phyloP scores from a whole-genome alignment of 2,888 invertebrate species.

The Drosophila infuscata region DNA sequence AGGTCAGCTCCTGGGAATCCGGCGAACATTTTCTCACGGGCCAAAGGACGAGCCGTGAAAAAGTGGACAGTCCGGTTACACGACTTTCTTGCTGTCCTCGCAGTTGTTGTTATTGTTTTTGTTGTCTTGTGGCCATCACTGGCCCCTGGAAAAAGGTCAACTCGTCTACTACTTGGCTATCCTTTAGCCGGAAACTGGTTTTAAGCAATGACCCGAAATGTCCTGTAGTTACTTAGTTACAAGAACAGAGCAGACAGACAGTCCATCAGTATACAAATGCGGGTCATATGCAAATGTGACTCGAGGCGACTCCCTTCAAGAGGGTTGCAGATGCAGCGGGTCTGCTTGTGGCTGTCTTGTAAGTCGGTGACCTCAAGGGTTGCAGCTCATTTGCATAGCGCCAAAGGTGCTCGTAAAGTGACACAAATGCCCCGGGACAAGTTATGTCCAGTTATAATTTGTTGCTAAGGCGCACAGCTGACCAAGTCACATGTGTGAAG shows the following conservation, averaged over 20 bases:
- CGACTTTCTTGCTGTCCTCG: constrained; percentile 38
- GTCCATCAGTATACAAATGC: constrained; percentile 60
- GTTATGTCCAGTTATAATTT: constrained; percentile 67
- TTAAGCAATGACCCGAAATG: constrained; percentile 66
- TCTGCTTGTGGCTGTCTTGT: constrained; percentile 51
- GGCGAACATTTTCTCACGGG: constrained; percentile 75
- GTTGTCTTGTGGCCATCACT: constrained; percentile 17
- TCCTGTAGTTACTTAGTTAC: constrained; percentile 71
- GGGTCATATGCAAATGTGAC: constrained; percentile 73
- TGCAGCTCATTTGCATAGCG: constrained; percentile 71
- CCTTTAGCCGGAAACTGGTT: constrained; percentile 66
- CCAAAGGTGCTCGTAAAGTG: constrained; percentile 33
- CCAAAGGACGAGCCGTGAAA: constrained; percentile 17
- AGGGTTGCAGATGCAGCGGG: constrained; percentile 62
- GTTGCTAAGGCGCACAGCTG: constrained; percentile 39
- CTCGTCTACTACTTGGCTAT: constrained; percentile 29
- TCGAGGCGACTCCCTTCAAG: constrained; percentile 14
- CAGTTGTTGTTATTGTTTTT: constrained; percentile 1
- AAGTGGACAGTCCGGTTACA: constrained; percentile 83
- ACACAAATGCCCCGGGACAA: constrained; percentile 56
- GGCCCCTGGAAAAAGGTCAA: constrained; percentile 69
- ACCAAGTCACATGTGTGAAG: constrained; percentile 50
- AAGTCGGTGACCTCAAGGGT: constrained; percentile 71
- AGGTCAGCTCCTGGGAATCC: constrained; percentile 58
- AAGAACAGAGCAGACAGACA: constrained; percentile 28